These are phyloP conservation scores for Hybognathus amarus DNA, from an alignment of 2,797 vertebrate genomes.

Conservation along the genomic window DNA sequence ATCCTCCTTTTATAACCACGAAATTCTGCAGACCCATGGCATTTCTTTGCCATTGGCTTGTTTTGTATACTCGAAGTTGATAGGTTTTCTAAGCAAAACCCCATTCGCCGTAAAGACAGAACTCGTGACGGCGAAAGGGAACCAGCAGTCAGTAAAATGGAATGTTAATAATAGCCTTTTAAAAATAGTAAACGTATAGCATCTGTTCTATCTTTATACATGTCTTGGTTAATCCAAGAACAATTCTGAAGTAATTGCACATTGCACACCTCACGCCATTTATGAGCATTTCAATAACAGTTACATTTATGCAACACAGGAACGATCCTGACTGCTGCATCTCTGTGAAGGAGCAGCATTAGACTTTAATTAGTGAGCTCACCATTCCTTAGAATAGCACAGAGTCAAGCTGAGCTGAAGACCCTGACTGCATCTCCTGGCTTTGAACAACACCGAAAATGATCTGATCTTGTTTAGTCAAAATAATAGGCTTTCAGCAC, in stretches of 20 bases:
- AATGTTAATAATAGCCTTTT: conserved; percentile 36
- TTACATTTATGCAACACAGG: conserved; percentile 23
- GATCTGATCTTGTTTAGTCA: neutral
- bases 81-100: too few relatives aligned
- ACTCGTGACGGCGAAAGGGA: too few relatives aligned
- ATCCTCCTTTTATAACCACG: too few relatives aligned
- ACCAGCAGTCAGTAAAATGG: neutral
- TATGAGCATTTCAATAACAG: conserved; percentile 44
- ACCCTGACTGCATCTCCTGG: neutral
- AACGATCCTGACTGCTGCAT: conserved; percentile 16
- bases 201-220: conserved; percentile 35
- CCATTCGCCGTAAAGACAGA: too few relatives aligned
- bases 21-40: too few relatives aligned
- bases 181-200: conserved; percentile 11
- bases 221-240: conserved; percentile 23
- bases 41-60: too few relatives aligned
- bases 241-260: conserved; percentile 35
- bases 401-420: neutral
- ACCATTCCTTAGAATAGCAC: conserved; percentile 31
- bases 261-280: conserved; percentile 34
- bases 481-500: conserved; percentile 1
- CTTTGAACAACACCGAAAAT: conserved; percentile 3
- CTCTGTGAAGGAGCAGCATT: conserved; percentile 20
- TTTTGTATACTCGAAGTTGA: too few relatives aligned
- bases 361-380: conserved; percentile 52